phyloP scores from a whole-genome alignment of 2,797 vertebrate species.

The Ptychadena robeensis region DNA sequence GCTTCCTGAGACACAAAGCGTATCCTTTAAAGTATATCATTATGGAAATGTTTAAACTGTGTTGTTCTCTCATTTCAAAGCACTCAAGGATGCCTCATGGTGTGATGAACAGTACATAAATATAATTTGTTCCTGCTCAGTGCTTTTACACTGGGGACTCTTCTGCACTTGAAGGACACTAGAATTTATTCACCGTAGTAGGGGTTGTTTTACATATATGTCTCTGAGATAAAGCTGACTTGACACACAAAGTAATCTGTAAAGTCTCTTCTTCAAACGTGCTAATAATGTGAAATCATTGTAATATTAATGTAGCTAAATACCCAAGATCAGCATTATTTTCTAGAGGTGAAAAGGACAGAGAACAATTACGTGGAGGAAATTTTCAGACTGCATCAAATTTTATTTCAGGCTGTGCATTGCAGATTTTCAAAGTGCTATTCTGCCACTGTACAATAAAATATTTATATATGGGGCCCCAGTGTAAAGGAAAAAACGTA shows the following conservation, averaged over 20 bases:
- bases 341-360: neutral
- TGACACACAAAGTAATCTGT: constrained; percentile 10
- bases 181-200: constrained; percentile 55
- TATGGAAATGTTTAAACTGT: constrained; percentile 62
- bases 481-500: too few species aligned
- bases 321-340: constrained; percentile 9
- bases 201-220: constrained; percentile 38
- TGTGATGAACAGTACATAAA: constrained; percentile 62
- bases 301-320: constrained; percentile 16
- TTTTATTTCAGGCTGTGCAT: neutral
- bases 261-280: constrained; percentile 1
- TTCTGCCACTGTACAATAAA: neutral
- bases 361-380: neutral
- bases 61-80: constrained; percentile 62
- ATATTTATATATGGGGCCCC: neutral
- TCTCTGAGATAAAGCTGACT: constrained; percentile 17
- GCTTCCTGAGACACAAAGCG: constrained; percentile 56
- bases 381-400: neutral
- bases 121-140: constrained; percentile 61
- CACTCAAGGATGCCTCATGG: constrained; percentile 62
- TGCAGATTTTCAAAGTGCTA: neutral
- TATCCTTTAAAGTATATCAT: constrained; percentile 62
- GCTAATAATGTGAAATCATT: constrained; percentile 37
- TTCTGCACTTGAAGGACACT: constrained; percentile 57
- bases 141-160: constrained; percentile 59